Percentiles rank a stretch among this genome's conserved stretches.
Conservation (phyloP, 64 coral and sea anemone species). For the Dendronephthya gigantea region DNA sequence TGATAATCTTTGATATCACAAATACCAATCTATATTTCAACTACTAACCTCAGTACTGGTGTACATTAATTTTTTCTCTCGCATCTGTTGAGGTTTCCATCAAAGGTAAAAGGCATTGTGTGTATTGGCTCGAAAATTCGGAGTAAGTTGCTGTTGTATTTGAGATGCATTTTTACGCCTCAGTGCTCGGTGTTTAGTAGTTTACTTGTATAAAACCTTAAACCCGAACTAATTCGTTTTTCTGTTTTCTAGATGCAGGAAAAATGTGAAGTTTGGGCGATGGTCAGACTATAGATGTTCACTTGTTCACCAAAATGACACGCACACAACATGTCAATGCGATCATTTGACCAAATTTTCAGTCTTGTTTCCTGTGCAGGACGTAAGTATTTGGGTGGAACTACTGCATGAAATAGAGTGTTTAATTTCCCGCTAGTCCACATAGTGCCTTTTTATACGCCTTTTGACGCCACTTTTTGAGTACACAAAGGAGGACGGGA, state of each 20-base stretch:
- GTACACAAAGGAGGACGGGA: too few species aligned
- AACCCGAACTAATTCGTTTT: too few species aligned
- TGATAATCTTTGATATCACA: too few species aligned
- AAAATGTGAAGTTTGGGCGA: not conserved
- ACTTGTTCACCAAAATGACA: not conserved
- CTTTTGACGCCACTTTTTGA: too few species aligned
- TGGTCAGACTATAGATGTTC: not conserved
- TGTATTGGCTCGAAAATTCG: not conserved
- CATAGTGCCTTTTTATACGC: too few species aligned
- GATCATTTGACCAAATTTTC: not conserved
- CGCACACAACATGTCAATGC: not conserved
- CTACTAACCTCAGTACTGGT: too few species aligned
- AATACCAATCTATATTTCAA: too few species aligned
- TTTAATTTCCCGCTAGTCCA: too few species aligned
- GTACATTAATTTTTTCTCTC: too few species aligned
- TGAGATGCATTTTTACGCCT: too few species aligned
- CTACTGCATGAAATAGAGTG: too few species aligned
- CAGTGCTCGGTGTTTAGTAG: not conserved
- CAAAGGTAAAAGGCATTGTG: not conserved
- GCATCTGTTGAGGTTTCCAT: not conserved
- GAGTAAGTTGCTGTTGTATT: not conserved
- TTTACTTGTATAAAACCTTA: too few species aligned
- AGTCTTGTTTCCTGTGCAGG: not conserved
- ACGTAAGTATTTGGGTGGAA: not conserved
- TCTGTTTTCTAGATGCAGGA: not conserved